Base-by-base conservation (phyloP, 1,140 invertebrate genomes). In the Megathymus violae region DNA sequence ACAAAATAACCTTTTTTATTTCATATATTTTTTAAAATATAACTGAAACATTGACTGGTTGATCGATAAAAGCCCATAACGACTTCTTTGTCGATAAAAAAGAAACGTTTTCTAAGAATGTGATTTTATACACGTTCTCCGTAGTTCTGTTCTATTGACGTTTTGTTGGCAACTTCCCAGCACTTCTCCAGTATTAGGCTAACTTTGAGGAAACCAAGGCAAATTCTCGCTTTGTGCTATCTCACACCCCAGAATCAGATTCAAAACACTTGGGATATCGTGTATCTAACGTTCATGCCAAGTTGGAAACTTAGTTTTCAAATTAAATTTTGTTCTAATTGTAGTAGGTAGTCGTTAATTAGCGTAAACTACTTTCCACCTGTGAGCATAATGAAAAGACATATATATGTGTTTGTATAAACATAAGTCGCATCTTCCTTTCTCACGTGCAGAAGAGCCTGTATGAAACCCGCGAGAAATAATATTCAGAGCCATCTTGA, bases 201-300 rank as follows among this genome's bases (percentile, higher is more conserved):
- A 48, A 48, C 46, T 48, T 48, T 31, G 27, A 31, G 46, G 46
- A 31, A 48, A 48, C 46, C 27, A 25, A 48, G 25, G 46, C 11
- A 31, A 13, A 31, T 31, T 48, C 46, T 31, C 17, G 19, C 10
- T 48, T 48, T 31, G 25, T 48, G 19, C 27, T 48, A 48, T 47
- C 44, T 47, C 44, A 14, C 19, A 47, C 44, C 22, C 44, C 22
- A 47, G 11, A 47, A 13, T 47, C 44, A 25, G 11, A 47, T 27
- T 47, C 5, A n/a, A 48, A 48, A 31, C 46, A 48, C n/a, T 48
- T 6, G 22, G 11, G 13, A 31, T 48, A 31, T 31, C 9, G 13
- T 48, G 13, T 48, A 36, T 36, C 10, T 36, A 48, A 19, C 22
- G 11, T 48, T 31, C 11, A 1, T 25, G 13, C 27, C 6, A 47